Conservation (phyloP, 2,113 vertebrate genomes). For the human (Homo sapiens) region GRCh38 chr15:61754501-61755000, state of each 20-base stretch:
- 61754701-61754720: slow-evolving; percentile 73
- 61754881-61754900: slow-evolving; percentile 44
- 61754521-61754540: slow-evolving; percentile 62
- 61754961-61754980: slow-evolving; percentile 63
- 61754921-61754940: slow-evolving; percentile 44
- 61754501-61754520: slow-evolving; percentile 48
- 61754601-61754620: slow-evolving; percentile 67
- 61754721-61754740: slow-evolving; percentile 73
- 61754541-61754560: slow-evolving; percentile 74
- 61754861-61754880: slow-evolving; percentile 49
- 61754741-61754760: slow-evolving; percentile 77
- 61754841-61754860: slow-evolving; percentile 72
- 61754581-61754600: slow-evolving; percentile 76
- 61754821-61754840: slow-evolving; percentile 78
- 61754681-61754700: slow-evolving; percentile 75
- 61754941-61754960: slow-evolving; percentile 74
- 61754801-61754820: slow-evolving; percentile 82
- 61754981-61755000: slow-evolving; percentile 73
- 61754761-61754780: slow-evolving; percentile 65
- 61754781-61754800: slow-evolving; percentile 78
- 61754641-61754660: slow-evolving; percentile 68
- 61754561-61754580: slow-evolving; percentile 78
- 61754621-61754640: slow-evolving; percentile 77
- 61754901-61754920: slow-evolving; percentile 65
- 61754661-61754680: slow-evolving; percentile 54